These are phyloP conservation scores for Periophthalmus magnuspinnatus DNA, from an alignment of 2,797 vertebrate species.

Conservation along the genomic window DNA sequence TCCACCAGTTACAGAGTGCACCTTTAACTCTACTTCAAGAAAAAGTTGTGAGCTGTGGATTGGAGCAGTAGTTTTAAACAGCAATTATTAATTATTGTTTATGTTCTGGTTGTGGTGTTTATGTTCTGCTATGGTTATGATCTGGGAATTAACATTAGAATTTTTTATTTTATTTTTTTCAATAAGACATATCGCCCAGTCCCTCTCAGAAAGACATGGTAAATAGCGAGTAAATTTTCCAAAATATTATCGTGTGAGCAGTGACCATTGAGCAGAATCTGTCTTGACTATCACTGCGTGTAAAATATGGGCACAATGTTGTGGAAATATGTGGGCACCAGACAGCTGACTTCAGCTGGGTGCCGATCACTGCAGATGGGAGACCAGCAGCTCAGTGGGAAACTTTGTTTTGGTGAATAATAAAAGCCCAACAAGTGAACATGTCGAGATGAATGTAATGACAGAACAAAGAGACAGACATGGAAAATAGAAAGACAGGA, in stretches of 20 bases:
- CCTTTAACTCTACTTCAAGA: no score
- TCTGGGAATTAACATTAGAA: no score
- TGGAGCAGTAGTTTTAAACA: no score
- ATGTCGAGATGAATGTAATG: slow-evolving; percentile 19
- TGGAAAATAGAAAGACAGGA: slow-evolving; percentile 12
- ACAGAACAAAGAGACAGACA: slow-evolving; percentile 15
- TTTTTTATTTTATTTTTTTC: no score
- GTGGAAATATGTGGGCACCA: slow-evolving; percentile 18
- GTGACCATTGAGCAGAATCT: not conserved
- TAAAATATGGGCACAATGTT: slow-evolving; percentile 30
- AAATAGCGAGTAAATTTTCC: not conserved
- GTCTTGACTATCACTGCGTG: not conserved
- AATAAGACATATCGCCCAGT: no score
- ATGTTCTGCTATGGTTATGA: no score
- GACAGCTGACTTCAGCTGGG: slow-evolving; percentile 35
- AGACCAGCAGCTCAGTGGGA: slow-evolving; percentile 36
- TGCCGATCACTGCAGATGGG: slow-evolving; percentile 28
- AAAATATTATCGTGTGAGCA: not conserved
- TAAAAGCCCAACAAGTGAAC: slow-evolving; percentile 9
- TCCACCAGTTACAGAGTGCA: no score
- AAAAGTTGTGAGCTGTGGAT: no score
- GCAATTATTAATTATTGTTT: no score
- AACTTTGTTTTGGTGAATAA: slow-evolving; percentile 33
- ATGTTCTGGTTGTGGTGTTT: no score
- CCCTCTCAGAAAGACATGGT: not conserved